Conservation (phyloP, 1,140 invertebrate genomes). For the Drosophila tropicalis region DNA sequence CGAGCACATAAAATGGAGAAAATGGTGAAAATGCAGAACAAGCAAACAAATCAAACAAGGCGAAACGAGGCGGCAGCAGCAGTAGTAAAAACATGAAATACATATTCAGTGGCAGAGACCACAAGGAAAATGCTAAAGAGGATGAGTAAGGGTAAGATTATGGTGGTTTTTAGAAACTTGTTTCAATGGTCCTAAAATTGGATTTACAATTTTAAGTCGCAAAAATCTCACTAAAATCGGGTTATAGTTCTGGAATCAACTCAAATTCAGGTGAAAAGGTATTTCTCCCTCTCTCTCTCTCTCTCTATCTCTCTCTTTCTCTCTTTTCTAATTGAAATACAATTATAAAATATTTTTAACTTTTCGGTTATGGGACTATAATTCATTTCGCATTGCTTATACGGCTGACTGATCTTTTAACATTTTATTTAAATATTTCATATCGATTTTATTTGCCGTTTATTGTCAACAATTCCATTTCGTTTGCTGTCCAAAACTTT, state of each 20-base stretch:
- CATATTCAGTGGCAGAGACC: constrained; percentile 10
- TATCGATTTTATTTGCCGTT: too few relatives aligned
- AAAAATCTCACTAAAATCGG: neutral
- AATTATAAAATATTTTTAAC: too few relatives aligned
- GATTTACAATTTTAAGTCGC: neutral
- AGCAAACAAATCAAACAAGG: constrained; percentile 19
- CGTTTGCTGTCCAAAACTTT: too few relatives aligned
- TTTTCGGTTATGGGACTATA: too few relatives aligned
- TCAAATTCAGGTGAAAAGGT: neutral
- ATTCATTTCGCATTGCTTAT: too few relatives aligned
- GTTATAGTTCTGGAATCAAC: neutral
- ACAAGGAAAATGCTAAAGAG: neutral
- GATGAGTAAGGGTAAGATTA: neutral
- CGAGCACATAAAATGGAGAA: constrained; percentile 14
- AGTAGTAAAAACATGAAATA: neutral
- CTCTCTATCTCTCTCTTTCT: too few relatives aligned
- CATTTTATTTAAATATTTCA: too few relatives aligned
- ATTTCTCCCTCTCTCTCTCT: too few relatives aligned
- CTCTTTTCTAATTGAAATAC: too few relatives aligned
- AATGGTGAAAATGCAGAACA: constrained; percentile 17
- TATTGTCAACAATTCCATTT: too few relatives aligned
- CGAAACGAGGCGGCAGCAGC: neutral
- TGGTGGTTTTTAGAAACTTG: neutral
- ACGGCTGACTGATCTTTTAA: too few relatives aligned
- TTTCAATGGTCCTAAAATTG: neutral